Evolutionary conservation across 1,140 invertebrate species (phyloP), one percentile per base, ranked within the genome.

Genomic region (Drosophila gunungcola): DNA sequence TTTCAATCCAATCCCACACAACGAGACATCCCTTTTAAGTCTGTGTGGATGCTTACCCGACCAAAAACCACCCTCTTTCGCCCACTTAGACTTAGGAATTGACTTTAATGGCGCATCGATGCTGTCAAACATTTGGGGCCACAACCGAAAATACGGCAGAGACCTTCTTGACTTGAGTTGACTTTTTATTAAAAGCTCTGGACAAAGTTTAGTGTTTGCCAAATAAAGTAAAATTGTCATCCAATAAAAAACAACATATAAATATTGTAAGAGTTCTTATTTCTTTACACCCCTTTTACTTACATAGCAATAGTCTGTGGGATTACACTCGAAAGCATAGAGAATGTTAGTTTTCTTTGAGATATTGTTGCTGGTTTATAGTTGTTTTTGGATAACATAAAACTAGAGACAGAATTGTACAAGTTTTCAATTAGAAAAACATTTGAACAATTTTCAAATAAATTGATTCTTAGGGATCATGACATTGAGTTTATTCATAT

Each of bases 21-120:
- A 32, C 21, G 16, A 16, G 9, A 54, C 4, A n/a, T 25, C 3
- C 27, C 11, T 21, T 29, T 46, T 32, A 10, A 52, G 38, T 39
- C 56, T 34, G 49, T 45, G 43, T 45, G 43, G 12, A 36, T 29
- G 43, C 43, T 11, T 0, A n/a, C n/a, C n/a, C 38, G 6, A 11
- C 13, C 29, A 13, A 34, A 1, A 10, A 4, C n/a, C 46, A 29
- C 27, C 46, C 29, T 16, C 48, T 13, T 34, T 16, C 49, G 9
- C 32, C 49, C 49, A 51, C 13, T 34, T 5, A 51, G 58, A 41
- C n/a, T 42, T n/a, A 46, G 62, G 54, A 63, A 60, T 49, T 65
- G 67, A 46, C 55, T 68, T 77, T 73, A 82, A 80, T 80, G 57
- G 65, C 60, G 34, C 41, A 48, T 51, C 70, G 72, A 75, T 56